These are phyloP conservation scores for Bubo bubo DNA, from an alignment of 2,113 vertebrate genomes.

Conservation along the genomic window DNA sequence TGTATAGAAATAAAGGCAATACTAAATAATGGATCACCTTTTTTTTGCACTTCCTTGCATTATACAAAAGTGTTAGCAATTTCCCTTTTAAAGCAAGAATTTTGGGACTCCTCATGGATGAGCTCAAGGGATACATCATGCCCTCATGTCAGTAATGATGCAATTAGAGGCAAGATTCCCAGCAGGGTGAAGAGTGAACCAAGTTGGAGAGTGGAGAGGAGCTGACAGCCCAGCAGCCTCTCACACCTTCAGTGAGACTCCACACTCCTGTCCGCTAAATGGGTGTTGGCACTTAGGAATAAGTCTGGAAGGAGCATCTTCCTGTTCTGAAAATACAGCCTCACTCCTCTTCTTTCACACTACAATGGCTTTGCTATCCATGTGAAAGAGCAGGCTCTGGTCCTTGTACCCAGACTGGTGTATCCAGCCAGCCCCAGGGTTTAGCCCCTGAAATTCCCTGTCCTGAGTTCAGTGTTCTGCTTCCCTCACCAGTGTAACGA, in stretches of 20 bases:
- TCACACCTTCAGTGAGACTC: background rate
- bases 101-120: background rate
- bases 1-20: conserved; percentile 8
- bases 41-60: conserved; percentile 2
- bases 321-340: background rate
- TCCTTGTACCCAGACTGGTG: background rate
- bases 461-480: background rate
- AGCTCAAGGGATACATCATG: background rate
- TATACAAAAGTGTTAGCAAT: background rate
- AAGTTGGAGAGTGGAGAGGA: background rate
- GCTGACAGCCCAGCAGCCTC: background rate
- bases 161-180: background rate
- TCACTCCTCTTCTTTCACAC: background rate
- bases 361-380: background rate
- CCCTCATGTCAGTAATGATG: background rate
- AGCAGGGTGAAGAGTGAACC: background rate
- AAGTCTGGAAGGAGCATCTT: background rate
- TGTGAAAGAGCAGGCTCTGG: background rate
- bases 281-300: background rate
- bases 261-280: background rate
- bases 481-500: background rate
- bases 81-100: background rate
- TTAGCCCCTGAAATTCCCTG: background rate
- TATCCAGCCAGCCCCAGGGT: too few relatives aligned
- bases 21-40: conserved; percentile 21